A percentile compares a stretch with the other conserved stretches of the same genome.
Conservation (phyloP, 2,888 invertebrate genomes). For the Rhaphigaster nebulosa region DNA sequence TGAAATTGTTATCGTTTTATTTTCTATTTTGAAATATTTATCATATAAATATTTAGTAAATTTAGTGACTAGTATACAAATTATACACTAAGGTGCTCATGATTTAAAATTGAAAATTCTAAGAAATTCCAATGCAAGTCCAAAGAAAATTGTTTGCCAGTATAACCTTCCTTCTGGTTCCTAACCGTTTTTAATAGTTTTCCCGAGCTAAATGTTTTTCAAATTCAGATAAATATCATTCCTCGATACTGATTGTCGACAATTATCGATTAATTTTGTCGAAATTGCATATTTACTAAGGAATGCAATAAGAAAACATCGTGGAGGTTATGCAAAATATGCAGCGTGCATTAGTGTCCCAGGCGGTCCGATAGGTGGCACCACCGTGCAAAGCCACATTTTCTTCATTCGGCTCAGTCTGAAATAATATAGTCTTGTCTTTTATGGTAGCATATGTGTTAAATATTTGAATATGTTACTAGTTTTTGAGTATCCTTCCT, state of each 20-base stretch:
- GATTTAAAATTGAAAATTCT: not conserved
- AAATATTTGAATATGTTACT: not conserved
- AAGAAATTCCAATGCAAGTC: not conserved
- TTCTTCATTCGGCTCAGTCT: not conserved
- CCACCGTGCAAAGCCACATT: conserved; percentile 31
- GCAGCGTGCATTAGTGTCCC: not conserved
- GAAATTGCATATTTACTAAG: not conserved
- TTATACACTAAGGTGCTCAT: not conserved
- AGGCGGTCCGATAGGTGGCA: not conserved
- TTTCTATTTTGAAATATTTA: no score
- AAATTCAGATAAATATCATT: no score
- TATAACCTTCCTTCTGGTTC: not conserved
- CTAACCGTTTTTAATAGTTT: not conserved
- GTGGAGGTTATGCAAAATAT: conserved; percentile 45
- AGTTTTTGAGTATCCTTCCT: not conserved
- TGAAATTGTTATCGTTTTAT: no score
- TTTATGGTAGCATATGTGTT: not conserved
- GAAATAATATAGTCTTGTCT: not conserved
- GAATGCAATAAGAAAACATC: conserved; percentile 4
- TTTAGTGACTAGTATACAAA: not conserved
- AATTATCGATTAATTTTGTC: not conserved
- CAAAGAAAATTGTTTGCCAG: not conserved
- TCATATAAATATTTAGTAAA: no score
- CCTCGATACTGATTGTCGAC: not conserved
- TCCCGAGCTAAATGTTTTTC: not conserved